Evolutionary conservation across 2,797 vertebrate species (phyloP), one percentile per base, ranked within the genome.

Genomic region (Cetoscarus ocellatus): DNA sequence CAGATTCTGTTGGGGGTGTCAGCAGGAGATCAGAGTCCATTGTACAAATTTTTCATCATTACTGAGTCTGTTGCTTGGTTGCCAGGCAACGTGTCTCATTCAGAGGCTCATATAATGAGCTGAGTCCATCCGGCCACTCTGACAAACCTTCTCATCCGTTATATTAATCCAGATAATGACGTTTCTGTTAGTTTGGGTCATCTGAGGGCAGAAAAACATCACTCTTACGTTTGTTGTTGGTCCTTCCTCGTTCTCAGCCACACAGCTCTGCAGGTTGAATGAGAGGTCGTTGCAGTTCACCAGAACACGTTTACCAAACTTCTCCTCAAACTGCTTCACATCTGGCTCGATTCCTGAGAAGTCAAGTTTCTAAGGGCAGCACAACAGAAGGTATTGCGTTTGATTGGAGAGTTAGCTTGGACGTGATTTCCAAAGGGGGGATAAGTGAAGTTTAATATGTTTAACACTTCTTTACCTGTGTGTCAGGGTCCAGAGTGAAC

Each of bases 171-270:
- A 4, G 48, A 44, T 75, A 66, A 75, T 63, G 38, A 61, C 42
- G 73, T 80, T 74, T 76, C 47, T 67, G 38, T 59, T 50, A 67
- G 70, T 78, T 38, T 15, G 17, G 47, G 40, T 15, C 51, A 6
- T 34, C 43, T 67, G 68, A n/a, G 45, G 51, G 7, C 34, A n/a
- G 51, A 47, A 35, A 52, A 57, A 48, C 13, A 74, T 9, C 19
- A 5, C 19, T 5, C 92, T 94, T 95, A 99, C 98, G 60, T 99
- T 99, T 69, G 98, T 99, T 0, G 98, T 99, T 3, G 98, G 98
- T n/a, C 98, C 98, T 63, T 99, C 97, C 90, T 99, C 98, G 66
- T 99, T 99, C 91, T 99, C 98, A 0, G 98, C 97, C 73, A 99
- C 94, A 0, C 98, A 99, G 92, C 97, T 96, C 84, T 99, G 98